Conservation (phyloP, 2,113 vertebrate species). For the Xiphorhynchus elegans region DNA sequence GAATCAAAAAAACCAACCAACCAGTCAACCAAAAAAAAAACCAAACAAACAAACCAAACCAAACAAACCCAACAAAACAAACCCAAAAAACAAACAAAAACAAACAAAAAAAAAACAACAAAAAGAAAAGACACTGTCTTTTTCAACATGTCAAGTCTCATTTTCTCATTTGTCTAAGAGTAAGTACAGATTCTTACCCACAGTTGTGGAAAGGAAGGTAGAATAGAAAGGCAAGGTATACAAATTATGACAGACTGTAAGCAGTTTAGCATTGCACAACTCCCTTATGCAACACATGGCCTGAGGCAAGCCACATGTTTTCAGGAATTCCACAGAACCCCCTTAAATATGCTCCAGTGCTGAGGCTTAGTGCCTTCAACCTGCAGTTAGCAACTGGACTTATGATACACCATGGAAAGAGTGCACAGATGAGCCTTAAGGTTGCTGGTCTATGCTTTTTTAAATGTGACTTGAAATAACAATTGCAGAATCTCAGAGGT, state of each 20-base stretch:
- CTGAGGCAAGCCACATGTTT: neutral
- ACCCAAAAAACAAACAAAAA: too few relatives aligned
- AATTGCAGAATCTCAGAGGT: neutral
- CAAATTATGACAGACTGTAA: neutral
- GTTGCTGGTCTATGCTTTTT: neutral
- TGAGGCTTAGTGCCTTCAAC: neutral
- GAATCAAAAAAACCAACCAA: too few relatives aligned
- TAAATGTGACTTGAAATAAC: neutral
- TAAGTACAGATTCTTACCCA: neutral
- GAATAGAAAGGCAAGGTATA: neutral
- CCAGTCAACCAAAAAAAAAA: too few relatives aligned
- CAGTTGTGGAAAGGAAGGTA: neutral
- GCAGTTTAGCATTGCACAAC: slow-evolving; percentile 15
- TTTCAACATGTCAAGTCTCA: neutral
- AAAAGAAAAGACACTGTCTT: neutral
- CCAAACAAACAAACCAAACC: too few relatives aligned
- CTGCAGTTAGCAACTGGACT: neutral
- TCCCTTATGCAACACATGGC: slow-evolving; percentile 9
- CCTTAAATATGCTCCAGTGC: neutral
- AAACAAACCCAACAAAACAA: too few relatives aligned
- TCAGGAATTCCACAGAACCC: slow-evolving; percentile 16
- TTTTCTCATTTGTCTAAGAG: neutral
- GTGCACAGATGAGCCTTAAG: neutral
- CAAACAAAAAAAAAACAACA: neutral
- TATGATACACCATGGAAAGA: neutral